Percentiles rank a stretch among this genome's conserved stretches.
Evolutionary conservation across 2,888 invertebrate species (phyloP).

Genomic region (Hecatera dysodea): DNA sequence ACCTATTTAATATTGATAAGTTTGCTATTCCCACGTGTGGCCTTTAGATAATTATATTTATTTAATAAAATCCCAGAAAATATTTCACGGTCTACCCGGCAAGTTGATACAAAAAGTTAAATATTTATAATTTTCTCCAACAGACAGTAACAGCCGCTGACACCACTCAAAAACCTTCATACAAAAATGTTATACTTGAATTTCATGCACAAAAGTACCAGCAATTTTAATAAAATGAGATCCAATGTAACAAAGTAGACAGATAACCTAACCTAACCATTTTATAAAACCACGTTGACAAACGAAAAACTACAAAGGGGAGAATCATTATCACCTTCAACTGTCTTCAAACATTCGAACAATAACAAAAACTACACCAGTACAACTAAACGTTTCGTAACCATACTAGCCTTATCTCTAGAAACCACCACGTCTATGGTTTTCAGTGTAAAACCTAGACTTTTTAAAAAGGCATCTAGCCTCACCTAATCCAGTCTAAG

Average conservation of each 20-base stretch:
- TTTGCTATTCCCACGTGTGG: not conserved
- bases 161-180: too few species aligned
- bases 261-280: too few species aligned
- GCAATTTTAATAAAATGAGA: too few species aligned
- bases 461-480: slow-evolving; percentile 72
- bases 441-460: slow-evolving; percentile 59
- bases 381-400: not conserved
- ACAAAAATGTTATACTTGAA: too few species aligned
- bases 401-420: slow-evolving; percentile 4
- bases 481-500: slow-evolving; percentile 79
- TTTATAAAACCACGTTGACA: not conserved
- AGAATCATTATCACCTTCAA: not conserved
- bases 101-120: not conserved
- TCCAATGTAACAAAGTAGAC: too few species aligned
- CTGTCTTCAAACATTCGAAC: not conserved
- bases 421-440: slow-evolving; percentile 25
- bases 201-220: too few species aligned
- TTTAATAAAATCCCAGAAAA: not conserved
- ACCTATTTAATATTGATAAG: slow-evolving; percentile 8
- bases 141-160: too few species aligned
- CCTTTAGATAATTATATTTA: not conserved
- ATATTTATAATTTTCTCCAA: too few species aligned
- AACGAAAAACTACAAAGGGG: not conserved
- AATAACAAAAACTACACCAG: slow-evolving; percentile 15
- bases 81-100: not conserved